Evolutionary conservation across 53 echinoderm and acorn worm genomes (phyloP).

Genomic region (Crossaster papposus): DNA sequence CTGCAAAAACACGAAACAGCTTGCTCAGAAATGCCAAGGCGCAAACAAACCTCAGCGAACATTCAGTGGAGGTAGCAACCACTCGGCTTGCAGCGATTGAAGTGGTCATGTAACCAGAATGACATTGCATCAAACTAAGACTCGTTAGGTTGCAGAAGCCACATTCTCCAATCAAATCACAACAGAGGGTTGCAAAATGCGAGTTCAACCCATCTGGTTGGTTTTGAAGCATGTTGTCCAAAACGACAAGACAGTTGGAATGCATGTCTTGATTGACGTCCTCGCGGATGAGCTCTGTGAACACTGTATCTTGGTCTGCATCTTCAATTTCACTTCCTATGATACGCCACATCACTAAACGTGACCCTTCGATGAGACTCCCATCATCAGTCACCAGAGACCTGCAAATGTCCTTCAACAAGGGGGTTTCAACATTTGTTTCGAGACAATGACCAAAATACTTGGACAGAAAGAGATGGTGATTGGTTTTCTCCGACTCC

Average conservation of each 20-base stretch:
- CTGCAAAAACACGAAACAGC: slow-evolving; percentile 28
- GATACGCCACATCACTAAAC: slow-evolving; percentile 44
- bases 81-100: background rate
- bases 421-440: slow-evolving; percentile 53
- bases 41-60: slow-evolving; percentile 53
- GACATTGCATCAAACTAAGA: background rate
- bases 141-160: slow-evolving; percentile 49
- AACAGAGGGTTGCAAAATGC: slow-evolving; percentile 46
- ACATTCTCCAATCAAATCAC: slow-evolving; percentile 58
- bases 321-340: slow-evolving; percentile 58
- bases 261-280: slow-evolving; percentile 10
- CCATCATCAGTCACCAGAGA: slow-evolving; percentile 23
- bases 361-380: slow-evolving; percentile 46
- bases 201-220: slow-evolving; percentile 10
- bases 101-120: background rate
- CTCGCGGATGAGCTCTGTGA: slow-evolving; percentile 7
- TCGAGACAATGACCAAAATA: slow-evolving; percentile 60
- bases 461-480: slow-evolving; percentile 42
- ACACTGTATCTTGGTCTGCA: slow-evolving; percentile 28
- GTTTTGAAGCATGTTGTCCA: slow-evolving; percentile 25
- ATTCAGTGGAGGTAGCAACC: background rate
- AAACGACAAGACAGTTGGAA: slow-evolving; percentile 5
- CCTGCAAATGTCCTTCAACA: slow-evolving; percentile 40
- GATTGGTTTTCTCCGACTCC: background rate
- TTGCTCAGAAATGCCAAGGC: slow-evolving; percentile 46